These are phyloP conservation scores for Drosophila nikananu DNA, from an alignment of 1,140 invertebrate species.

Conservation along the genomic window DNA sequence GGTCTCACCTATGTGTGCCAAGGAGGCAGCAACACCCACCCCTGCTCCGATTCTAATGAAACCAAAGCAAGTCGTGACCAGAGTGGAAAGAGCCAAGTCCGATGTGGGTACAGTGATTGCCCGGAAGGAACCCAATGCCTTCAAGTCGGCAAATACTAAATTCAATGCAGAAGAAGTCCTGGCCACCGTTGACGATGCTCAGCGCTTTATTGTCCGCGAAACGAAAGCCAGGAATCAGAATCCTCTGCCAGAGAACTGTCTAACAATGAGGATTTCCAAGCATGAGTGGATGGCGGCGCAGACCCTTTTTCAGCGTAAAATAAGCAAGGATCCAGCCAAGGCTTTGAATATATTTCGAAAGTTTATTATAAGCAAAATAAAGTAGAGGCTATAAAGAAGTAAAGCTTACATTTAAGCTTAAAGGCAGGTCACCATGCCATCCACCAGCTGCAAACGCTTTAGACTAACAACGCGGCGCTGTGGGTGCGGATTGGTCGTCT, in stretches of 20 bases:
- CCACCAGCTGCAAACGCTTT: constrained; percentile 54
- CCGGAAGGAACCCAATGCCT: constrained; percentile 5
- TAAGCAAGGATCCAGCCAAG: constrained; percentile 60
- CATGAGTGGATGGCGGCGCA: constrained; percentile 74
- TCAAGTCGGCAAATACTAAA: not conserved
- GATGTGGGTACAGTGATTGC: constrained; percentile 61
- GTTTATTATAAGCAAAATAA: constrained; percentile 77
- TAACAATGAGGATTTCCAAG: constrained; percentile 60
- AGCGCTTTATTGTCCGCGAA: constrained; percentile 66
- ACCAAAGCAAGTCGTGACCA: constrained; percentile 44
- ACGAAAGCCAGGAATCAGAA: constrained; percentile 50
- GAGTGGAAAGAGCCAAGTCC: constrained; percentile 49
- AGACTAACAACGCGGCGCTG: constrained; percentile 42
- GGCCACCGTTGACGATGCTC: constrained; percentile 54
- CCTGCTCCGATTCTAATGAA: constrained; percentile 19
- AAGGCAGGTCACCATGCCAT: constrained; percentile 49
- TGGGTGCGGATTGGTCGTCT: constrained; percentile 33
- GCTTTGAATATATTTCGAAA: constrained; percentile 78
- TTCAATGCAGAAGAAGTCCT: constrained; percentile 33
- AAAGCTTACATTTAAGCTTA: constrained; percentile 3
- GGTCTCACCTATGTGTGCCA: not conserved
- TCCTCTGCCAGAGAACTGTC: constrained; percentile 27
- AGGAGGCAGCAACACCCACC: not conserved
- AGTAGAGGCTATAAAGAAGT: constrained; percentile 8
- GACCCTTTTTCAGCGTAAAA: constrained; percentile 67